Evolutionary conservation across 2,113 vertebrate genomes (phyloP).

Genomic region (Pterocles orientalis): DNA sequence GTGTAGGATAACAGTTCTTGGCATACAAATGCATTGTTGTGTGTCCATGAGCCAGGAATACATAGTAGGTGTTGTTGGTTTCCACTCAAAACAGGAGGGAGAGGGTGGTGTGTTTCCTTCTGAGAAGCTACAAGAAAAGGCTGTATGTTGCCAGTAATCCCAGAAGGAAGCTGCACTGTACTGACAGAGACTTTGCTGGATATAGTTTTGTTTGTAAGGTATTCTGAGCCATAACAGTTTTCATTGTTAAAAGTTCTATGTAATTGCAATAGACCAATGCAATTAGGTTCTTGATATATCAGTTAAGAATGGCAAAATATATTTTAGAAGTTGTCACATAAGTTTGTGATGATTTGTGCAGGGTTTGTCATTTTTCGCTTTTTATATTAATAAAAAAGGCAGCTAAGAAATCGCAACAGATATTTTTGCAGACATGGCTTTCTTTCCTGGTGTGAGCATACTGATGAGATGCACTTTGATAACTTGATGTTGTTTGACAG

Average conservation of each 20-base stretch:
- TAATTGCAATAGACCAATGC: not conserved
- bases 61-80: not conserved
- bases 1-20: not conserved
- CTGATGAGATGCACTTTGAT: not conserved
- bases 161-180: not conserved
- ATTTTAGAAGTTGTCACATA: not conserved
- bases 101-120: not conserved
- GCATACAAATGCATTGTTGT: not conserved
- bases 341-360: not conserved
- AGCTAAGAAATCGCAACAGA: not conserved
- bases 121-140: not conserved
- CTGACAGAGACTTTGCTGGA: not conserved
- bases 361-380: too few relatives aligned
- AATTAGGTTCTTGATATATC: not conserved
- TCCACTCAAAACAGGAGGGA: not conserved
- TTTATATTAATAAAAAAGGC: not conserved
- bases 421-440: not conserved
- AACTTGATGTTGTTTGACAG: not conserved
- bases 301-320: not conserved
- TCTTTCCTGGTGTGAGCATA: not conserved
- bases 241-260: not conserved
- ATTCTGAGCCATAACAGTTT: not conserved
- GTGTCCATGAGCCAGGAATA: not conserved
- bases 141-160: not conserved
- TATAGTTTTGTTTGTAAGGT: not conserved